These are phyloP conservation scores for Raillietiella orientalis DNA, from an alignment of 2,888 invertebrate species.

Conservation along the genomic window DNA sequence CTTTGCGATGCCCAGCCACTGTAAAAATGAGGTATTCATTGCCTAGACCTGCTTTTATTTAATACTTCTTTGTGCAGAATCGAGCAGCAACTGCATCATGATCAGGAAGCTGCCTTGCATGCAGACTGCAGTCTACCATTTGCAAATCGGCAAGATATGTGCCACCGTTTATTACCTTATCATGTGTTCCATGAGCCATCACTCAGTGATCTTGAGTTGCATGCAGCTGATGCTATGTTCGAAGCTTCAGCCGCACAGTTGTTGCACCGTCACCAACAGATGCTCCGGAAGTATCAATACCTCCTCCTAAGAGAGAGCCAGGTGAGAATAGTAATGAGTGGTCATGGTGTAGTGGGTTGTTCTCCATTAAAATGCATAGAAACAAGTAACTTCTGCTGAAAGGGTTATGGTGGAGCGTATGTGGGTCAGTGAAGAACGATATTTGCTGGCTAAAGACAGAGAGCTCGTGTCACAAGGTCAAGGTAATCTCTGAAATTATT, in stretches of 20 bases:
- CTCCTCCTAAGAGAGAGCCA: constrained; percentile 39
- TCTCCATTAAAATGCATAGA: constrained; percentile 16
- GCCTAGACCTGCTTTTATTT: no score
- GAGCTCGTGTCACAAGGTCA: constrained; percentile 10
- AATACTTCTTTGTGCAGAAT: not conserved
- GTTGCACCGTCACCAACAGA: constrained; percentile 28
- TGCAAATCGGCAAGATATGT: constrained; percentile 22
- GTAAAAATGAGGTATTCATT: no score
- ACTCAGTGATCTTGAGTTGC: constrained; percentile 22
- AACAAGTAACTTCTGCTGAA: constrained; percentile 36
- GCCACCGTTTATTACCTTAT: constrained; percentile 35
- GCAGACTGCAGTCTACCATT: not conserved
- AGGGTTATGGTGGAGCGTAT: constrained; percentile 38
- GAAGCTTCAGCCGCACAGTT: constrained; percentile 25
- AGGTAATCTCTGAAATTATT: no score
- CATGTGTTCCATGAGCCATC: constrained; percentile 32
- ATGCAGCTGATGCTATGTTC: constrained; percentile 29
- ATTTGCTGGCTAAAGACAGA: constrained; percentile 17
- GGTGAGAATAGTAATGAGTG: constrained; percentile 16
- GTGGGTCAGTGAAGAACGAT: constrained; percentile 34
- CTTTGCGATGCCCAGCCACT: no score
- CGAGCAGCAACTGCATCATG: not conserved
- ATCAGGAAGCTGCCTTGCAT: not conserved
- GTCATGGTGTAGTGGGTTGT: not conserved
- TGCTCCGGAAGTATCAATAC: constrained; percentile 37